Base-by-base conservation (phyloP, 2,113 vertebrate species). In the Ranitomeya variabilis region DNA sequence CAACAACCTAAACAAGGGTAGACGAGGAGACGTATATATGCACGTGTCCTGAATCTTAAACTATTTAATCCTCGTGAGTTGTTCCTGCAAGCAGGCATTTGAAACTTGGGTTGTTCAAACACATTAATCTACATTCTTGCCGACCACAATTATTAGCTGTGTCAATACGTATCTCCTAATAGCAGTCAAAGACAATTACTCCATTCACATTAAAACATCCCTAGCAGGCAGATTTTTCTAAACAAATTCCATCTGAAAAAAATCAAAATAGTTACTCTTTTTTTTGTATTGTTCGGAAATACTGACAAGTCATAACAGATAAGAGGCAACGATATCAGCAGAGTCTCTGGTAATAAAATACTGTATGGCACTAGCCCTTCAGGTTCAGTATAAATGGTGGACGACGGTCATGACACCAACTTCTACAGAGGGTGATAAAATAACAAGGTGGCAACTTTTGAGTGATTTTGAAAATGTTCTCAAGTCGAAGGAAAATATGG, bases 111-210 rank as follows among this genome's bases (percentile, higher is more conserved):
- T 52, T 81, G 86, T 87, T 81, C 86, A 81, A 82, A 87, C 86
- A 82, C 86, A 87, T 87, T 86, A 52, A 52, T 60, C 77, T 19
- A 31, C 86, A 87, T 87, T 87, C 86, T 80, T 87, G 16, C 11
- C 31, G 77, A 87, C 86, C 86, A 80, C 86, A 87, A 87, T 87
- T 80, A 80, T 69, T 87, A 80, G 86, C 86, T 80, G 23, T 80
- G 86, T 80, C 77, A 87, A 80, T 87, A 87, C 66, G 51, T 54
- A 69, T 69, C 67, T 87, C 55, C 55, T 87, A 45, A 66, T 57
- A 16, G 59, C 62, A 69, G 21, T 26, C 60, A 80, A 78, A 69
- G 62, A 87, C 86, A 87, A 87, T 69, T 7, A 31, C 19, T 37
- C 37, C 59, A 78, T 86, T 86, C 85, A 86, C 19, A 14, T 45